A percentile compares a stretch with the other conserved stretches of the same genome.
Evolutionary conservation across 2,888 invertebrate genomes (phyloP).

Genomic region (Caenorhabditis angaria): DNA sequence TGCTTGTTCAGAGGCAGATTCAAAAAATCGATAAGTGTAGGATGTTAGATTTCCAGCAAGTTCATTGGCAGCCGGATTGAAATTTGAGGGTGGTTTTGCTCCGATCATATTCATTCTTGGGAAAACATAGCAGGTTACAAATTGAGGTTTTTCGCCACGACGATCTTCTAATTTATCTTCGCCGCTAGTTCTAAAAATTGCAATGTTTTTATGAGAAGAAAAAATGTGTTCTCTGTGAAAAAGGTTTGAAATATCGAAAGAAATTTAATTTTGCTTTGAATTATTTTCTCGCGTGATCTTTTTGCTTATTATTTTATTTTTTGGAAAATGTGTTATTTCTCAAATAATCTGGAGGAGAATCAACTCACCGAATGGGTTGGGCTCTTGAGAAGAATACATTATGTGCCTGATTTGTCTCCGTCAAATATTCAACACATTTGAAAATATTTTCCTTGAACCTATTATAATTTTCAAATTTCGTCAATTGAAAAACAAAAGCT

Average conservation of each 20-base stretch:
- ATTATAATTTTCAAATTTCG: slow-evolving; percentile 53
- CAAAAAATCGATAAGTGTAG: slow-evolving; percentile 69
- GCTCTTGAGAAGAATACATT: slow-evolving; percentile 70
- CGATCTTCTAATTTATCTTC: slow-evolving; percentile 48
- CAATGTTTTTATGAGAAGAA: too few relatives aligned
- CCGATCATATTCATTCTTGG: slow-evolving; percentile 65
- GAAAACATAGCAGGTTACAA: slow-evolving; percentile 69
- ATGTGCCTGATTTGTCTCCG: slow-evolving; percentile 65
- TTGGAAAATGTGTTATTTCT: background rate
- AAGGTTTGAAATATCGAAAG: too few relatives aligned
- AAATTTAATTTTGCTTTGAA: too few relatives aligned
- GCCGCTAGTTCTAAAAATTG: slow-evolving; percentile 37
- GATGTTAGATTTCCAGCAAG: slow-evolving; percentile 70
- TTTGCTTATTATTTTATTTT: background rate
- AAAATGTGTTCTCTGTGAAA: too few relatives aligned
- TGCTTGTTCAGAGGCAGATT: slow-evolving; percentile 64
- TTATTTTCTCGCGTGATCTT: background rate
- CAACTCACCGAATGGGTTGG: slow-evolving; percentile 50
- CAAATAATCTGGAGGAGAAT: background rate
- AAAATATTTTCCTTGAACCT: slow-evolving; percentile 61
- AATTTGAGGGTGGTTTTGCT: slow-evolving; percentile 67
- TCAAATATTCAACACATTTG: slow-evolving; percentile 59
- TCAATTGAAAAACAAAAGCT: slow-evolving; percentile 69
- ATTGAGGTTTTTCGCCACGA: slow-evolving; percentile 42
- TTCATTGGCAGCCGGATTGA: slow-evolving; percentile 71